These are phyloP conservation scores for Heliconius aoede DNA, from an alignment of 2,888 invertebrate genomes.

Conservation along the genomic window DNA sequence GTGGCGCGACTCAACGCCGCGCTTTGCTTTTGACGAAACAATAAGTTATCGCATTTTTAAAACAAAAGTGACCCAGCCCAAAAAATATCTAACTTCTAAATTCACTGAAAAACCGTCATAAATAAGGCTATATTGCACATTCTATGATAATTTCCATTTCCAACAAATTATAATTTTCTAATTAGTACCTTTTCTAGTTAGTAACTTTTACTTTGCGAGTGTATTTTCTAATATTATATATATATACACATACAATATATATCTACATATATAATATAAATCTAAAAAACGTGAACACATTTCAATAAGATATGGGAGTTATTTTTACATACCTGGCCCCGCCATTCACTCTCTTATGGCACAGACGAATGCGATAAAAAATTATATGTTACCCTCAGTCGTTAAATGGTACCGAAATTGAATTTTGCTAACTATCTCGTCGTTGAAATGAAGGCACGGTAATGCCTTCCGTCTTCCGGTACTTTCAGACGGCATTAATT, in stretches of 20 bases:
- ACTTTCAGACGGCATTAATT: constrained; percentile 15
- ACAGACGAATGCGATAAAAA: constrained; percentile 50
- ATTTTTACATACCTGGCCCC: constrained; percentile 32
- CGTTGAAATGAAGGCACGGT: constrained; percentile 8
- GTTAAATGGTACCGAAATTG: background rate
- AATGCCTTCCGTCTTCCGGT: constrained; percentile 21
- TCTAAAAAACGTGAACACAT: constrained; percentile 80
- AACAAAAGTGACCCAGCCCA: background rate
- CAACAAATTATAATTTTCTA: background rate
- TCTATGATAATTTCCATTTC: background rate
- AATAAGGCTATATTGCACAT: background rate
- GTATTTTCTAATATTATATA: constrained; percentile 37
- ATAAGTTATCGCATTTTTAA: background rate
- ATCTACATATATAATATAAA: constrained; percentile 58
- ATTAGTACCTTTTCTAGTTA: too few relatives aligned
- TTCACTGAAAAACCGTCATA: background rate
- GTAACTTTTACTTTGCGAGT: background rate
- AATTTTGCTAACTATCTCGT: constrained; percentile 14
- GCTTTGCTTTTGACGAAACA: too few relatives aligned
- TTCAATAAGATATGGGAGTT: constrained; percentile 77
- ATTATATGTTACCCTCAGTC: background rate
- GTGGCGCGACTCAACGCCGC: too few relatives aligned
- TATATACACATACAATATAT: constrained; percentile 70
- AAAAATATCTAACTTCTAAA: background rate
- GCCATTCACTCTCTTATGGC: constrained; percentile 62